Evolutionary conservation across 2,113 vertebrate species (phyloP).

Genomic region (Columbina picui): DNA sequence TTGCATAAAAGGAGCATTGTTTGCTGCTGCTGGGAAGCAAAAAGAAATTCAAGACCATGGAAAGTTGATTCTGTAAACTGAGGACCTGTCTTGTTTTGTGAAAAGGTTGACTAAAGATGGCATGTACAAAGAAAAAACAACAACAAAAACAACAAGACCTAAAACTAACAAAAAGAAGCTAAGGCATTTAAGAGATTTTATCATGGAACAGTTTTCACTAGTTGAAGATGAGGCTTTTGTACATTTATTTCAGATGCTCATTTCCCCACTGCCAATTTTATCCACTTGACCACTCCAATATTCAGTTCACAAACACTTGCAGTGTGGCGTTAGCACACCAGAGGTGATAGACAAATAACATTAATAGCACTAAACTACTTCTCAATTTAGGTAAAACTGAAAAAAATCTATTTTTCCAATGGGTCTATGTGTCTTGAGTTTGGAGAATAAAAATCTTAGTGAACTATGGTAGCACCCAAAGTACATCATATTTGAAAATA

Average conservation of each 20-base stretch:
- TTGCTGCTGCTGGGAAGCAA: not conserved
- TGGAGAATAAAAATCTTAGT: not conserved
- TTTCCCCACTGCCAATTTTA: not conserved
- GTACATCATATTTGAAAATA: not conserved
- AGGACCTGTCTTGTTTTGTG: not conserved
- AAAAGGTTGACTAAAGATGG: not conserved
- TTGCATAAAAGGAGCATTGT: not conserved
- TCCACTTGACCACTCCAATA: not conserved
- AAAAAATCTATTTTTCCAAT: not conserved
- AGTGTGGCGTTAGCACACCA: not conserved
- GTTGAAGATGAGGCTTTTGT: not conserved
- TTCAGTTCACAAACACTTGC: not conserved
- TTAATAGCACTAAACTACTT: not conserved
- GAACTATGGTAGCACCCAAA: not conserved
- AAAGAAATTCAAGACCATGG: not conserved
- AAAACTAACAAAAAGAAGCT: not conserved
- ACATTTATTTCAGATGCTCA: not conserved
- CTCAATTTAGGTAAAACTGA: not conserved
- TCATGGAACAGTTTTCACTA: not conserved
- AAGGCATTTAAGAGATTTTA: not conserved
- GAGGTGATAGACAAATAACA: not conserved
- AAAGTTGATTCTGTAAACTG: not conserved
- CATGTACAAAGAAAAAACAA: not conserved
- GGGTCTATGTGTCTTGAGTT: not conserved
- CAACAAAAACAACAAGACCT: no score